Base-by-base conservation (phyloP, 2,888 invertebrate species). In the Epirrita christyi region DNA sequence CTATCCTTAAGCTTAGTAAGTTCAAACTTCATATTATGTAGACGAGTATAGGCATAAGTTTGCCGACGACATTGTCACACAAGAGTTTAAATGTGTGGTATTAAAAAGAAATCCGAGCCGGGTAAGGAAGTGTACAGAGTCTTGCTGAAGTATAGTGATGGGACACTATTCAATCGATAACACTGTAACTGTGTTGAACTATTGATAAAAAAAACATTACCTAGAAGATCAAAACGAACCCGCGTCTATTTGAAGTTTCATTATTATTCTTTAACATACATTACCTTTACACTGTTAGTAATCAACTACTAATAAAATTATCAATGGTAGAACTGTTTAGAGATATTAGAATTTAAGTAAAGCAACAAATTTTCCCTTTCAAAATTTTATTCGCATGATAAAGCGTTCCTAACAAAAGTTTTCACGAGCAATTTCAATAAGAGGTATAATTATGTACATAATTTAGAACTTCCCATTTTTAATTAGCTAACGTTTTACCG, bases 61-160 rank as follows among this genome's bases (percentile, higher is more conserved):
- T 75, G 71, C 71, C 65, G 71, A 67, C 76, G 76, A 80, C 82
- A 80, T 76, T 78, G 82, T 76, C 69, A 75, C 80, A 78, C 21
- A 21, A 21, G 78, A 86, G 80, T 89, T 89, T 89, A 90, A 89
- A 88, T 85, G 84, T 85, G 78, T 80, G 83, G 86, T 88, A 89
- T 91, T 91, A 89, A 91, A 90, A 91, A 90, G 84, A 89, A 86
- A 89, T 91, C 85, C 81, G 76, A 74, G 76, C 74, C 73, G 70
- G 78, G 80, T 80, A 82, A 83, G 85, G 78, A 84, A 86, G 83
- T 81, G 80, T 78, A 21, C n/a, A 67, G 77, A 78, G 80, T 73
- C 78, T 79, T 80, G 73, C 72, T 72, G 65, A 28, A 41, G 58
- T 41, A 34, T 79, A 85, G 83, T 64, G 78, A 61, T 72, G 84